A percentile compares a stretch with the other conserved stretches of the same genome.
phyloP scores from a whole-genome alignment of 2,797 vertebrate genomes.

The Spheniscus humboldti region DNA sequence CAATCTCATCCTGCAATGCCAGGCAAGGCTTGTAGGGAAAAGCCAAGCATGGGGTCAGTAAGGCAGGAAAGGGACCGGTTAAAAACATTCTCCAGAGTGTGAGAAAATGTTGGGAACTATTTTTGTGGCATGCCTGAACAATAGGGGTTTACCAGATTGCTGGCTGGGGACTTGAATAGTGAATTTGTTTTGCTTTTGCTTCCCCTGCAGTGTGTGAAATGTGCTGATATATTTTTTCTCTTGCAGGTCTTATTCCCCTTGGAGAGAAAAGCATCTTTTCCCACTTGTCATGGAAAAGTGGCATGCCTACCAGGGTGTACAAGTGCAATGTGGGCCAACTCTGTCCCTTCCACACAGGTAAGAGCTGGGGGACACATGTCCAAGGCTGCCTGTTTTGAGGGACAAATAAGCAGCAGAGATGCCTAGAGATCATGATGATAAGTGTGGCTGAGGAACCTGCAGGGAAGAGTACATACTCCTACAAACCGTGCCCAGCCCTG shows the following conservation, averaged over 20 bases:
- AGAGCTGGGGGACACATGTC: not conserved
- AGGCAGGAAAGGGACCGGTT: not conserved
- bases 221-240: not conserved
- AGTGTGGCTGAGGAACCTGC: not conserved
- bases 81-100: not conserved
- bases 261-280: not conserved
- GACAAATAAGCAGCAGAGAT: not conserved
- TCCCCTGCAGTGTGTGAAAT: not conserved
- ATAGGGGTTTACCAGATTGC: not conserved
- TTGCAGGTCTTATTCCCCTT: not conserved
- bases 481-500: not conserved
- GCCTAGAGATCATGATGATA: not conserved
- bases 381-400: not conserved
- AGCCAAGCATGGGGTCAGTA: not conserved
- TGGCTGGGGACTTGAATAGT: not conserved
- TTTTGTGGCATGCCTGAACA: not conserved
- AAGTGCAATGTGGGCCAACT: not conserved
- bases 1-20: not conserved
- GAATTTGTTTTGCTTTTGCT: not conserved
- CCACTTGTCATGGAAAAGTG: not conserved
- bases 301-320: fast-evolving
- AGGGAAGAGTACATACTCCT: not conserved
- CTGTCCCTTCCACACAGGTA: not conserved
- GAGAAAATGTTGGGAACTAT: not conserved
- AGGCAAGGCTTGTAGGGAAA: not conserved